Percentiles rank a stretch among this genome's conserved stretches.
Conservation (phyloP, 2,888 invertebrate species). For the Dusona sp. region DNA sequence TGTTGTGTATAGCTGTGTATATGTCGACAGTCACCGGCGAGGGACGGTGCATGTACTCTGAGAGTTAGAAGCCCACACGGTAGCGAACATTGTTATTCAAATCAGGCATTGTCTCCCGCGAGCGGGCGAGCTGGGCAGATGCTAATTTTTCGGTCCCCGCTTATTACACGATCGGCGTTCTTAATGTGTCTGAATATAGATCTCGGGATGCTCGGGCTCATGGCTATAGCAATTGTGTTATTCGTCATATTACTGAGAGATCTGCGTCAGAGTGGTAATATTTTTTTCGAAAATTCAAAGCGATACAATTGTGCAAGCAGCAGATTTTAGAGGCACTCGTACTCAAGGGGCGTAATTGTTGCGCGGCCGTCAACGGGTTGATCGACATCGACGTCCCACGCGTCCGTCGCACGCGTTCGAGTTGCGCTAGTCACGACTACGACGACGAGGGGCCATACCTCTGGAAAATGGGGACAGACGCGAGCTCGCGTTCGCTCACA, state of each 20-base stretch:
- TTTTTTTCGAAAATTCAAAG: background rate
- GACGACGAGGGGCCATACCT: conserved; percentile 32
- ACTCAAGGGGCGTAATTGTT: background rate
- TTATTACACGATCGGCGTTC: conserved; percentile 82
- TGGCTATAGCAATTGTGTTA: background rate
- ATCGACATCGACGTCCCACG: conserved; percentile 65
- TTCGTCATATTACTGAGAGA: background rate
- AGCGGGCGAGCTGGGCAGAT: conserved; percentile 76
- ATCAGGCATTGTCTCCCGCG: conserved; percentile 82
- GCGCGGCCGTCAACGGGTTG: conserved; percentile 50
- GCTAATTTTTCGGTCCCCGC: conserved; percentile 82
- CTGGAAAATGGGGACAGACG: conserved; percentile 52
- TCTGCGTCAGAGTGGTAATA: background rate
- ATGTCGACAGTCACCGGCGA: background rate
- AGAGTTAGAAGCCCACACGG: conserved; percentile 84
- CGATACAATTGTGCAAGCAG: background rate
- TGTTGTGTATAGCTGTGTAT: conserved; percentile 9
- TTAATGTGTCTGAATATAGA: conserved; percentile 82
- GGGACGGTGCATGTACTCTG: conserved; percentile 31
- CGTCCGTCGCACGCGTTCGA: conserved; percentile 40
- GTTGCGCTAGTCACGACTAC: conserved; percentile 46
- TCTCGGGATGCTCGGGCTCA: conserved; percentile 68
- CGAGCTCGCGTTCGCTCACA: conserved; percentile 29
- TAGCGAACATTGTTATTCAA: conserved; percentile 84
- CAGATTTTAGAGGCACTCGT: background rate